Evolutionary conservation across 2,888 invertebrate species (phyloP), one percentile per base, ranked within the genome.

Genomic region (Ennomos erosarius): DNA sequence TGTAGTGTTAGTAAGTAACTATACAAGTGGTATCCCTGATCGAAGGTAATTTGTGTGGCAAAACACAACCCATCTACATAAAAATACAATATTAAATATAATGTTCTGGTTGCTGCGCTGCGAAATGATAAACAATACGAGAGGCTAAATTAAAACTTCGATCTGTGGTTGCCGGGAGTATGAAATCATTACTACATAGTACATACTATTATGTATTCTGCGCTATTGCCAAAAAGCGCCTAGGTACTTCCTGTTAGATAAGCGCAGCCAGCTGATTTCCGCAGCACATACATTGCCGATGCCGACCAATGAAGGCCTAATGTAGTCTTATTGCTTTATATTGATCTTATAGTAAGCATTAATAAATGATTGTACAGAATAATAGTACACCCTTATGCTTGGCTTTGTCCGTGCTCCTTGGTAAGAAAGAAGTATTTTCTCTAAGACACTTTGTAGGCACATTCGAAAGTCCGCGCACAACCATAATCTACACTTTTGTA

Each of bases 251-350:
- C 59, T 55, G 55, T 39, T 55, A 59, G 55, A 51, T 59, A 42
- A 50, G 43, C 40, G 47, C 47, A 46, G 44, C 55, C 55, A 50
- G 10, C 26, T 39, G 47, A 47, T 42, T 26, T 3, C 26, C 26
- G 26, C 50, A 13, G 50, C 43, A 39, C 51, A 67, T 63, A 70
- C 71, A 75, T 72, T 70, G 71, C 62, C 74, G 47, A 64, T 70
- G 71, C 62, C 74, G 47, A 64, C 45, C 64, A 53, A 73, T 72
- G 70, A 71, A 74, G 71, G 68, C 55, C 61, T 55, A 48, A 16
- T 52, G 26, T 6, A 26, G 26, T 26, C 3, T 26, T 26, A 26
- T 26, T 26, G 26, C 26, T 4, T 26, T 3, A 1, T 26, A n/a
- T n/a, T n/a, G n/a, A n/a, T n/a, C n/a, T n/a, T n/a, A n/a, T n/a